Percentiles rank a stretch among this genome's conserved stretches.
Evolutionary conservation across 2,888 invertebrate genomes (phyloP).

Genomic region (Sarcophaga carnaria): DNA sequence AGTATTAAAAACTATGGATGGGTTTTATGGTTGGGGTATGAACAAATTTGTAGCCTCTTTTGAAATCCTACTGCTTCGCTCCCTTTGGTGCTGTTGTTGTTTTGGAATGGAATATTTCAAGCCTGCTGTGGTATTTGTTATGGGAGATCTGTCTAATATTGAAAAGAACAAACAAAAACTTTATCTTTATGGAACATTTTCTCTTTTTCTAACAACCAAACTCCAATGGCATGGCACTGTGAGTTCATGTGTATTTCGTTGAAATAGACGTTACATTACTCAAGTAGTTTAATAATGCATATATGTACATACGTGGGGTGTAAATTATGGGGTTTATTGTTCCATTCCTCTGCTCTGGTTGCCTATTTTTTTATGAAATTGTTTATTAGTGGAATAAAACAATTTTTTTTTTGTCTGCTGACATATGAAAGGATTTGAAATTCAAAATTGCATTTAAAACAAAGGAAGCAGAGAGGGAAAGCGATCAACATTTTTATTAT

Average conservation of each 20-base stretch:
- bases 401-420: no score
- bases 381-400: not conserved
- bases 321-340: conserved; percentile 59
- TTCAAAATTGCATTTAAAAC: no score
- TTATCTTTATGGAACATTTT: conserved; percentile 46
- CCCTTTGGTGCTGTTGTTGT: conserved; percentile 27
- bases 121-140: conserved; percentile 55
- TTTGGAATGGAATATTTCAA: conserved; percentile 46
- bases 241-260: conserved; percentile 17
- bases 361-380: not conserved
- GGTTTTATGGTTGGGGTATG: conserved; percentile 58
- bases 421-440: no score
- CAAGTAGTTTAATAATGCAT: conserved; percentile 10
- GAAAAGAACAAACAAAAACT: not conserved
- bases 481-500: no score
- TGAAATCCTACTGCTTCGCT: conserved; percentile 35
- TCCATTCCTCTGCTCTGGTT: conserved; percentile 14
- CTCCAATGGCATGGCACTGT: conserved; percentile 24
- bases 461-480: no score
- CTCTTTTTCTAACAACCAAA: conserved; percentile 18
- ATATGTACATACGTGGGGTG: conserved; percentile 47
- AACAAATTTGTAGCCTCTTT: conserved; percentile 15
- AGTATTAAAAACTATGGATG: conserved; percentile 55
- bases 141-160: conserved; percentile 52
- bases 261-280: conserved; percentile 12